These are phyloP conservation scores for Hylyphantes graminicola DNA, from an alignment of 1,140 invertebrate species.

Conservation along the genomic window DNA sequence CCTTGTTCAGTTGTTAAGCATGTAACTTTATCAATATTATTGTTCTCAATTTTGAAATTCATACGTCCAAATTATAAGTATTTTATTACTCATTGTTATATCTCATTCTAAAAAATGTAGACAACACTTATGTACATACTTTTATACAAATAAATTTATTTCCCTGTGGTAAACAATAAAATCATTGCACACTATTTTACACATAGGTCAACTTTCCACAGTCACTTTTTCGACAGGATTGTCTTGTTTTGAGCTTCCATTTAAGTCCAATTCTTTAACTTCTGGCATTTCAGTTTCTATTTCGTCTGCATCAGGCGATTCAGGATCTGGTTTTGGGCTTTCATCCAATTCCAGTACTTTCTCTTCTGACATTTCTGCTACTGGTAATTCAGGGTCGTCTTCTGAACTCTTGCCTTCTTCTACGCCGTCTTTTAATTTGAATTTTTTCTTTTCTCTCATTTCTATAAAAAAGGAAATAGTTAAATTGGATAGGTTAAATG, in stretches of 20 bases:
- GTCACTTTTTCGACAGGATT: slow-evolving; percentile 1
- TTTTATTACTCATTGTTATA: no score
- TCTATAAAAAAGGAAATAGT: slow-evolving; percentile 4
- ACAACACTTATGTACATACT: no score
- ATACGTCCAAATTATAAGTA: no score
- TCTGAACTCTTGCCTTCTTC: neutral
- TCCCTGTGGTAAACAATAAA: no score
- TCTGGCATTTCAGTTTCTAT: neutral
- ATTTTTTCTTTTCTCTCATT: slow-evolving; percentile 55
- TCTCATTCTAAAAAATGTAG: no score
- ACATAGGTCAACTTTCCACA: slow-evolving; percentile 14
- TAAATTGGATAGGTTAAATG: no score
- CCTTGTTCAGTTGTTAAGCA: no score
- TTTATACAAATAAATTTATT: no score
- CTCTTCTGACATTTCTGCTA: neutral
- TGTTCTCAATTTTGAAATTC: no score
- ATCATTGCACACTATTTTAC: neutral
- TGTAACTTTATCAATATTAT: no score
- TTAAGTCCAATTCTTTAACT: neutral
- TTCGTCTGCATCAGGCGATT: neutral
- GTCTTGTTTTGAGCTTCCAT: slow-evolving; percentile 11
- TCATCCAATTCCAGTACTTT: neutral
- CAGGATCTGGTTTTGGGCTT: neutral
- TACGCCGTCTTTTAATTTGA: slow-evolving; percentile 40
- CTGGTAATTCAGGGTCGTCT: neutral